phyloP scores from a whole-genome alignment of 2,113 vertebrate genomes.

The Calyptomena viridis region DNA sequence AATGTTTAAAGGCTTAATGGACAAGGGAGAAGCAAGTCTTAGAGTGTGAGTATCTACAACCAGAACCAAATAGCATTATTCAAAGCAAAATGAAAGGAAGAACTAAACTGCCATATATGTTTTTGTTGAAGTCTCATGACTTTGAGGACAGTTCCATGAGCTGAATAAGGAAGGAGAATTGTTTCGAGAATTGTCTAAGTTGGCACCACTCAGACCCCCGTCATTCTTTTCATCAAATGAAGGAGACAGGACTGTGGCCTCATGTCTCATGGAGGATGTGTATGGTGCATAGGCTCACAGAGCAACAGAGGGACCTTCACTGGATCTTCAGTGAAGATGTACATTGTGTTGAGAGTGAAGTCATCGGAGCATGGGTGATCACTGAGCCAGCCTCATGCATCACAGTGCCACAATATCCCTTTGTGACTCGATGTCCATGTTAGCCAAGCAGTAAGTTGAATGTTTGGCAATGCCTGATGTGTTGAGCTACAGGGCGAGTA shows the following conservation, averaged over 20 bases:
- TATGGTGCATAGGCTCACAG: accelerated
- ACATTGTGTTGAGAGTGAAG: background rate
- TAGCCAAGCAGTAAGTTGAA: background rate
- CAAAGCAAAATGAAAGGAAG: background rate
- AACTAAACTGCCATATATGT: background rate
- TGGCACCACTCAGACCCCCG: background rate
- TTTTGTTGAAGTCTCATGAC: background rate
- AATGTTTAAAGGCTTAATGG: background rate
- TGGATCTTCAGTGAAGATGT: background rate
- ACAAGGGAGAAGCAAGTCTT: background rate
- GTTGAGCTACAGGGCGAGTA: background rate
- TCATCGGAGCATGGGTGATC: accelerated
- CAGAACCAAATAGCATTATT: background rate
- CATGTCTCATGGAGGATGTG: background rate
- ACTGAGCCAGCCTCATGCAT: background rate
- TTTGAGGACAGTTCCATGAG: background rate
- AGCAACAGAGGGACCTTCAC: background rate
- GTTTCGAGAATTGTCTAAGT: background rate
- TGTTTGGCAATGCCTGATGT: background rate
- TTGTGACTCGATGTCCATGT: background rate
- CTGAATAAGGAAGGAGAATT: background rate
- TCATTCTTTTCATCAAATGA: background rate
- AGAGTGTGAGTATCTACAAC: background rate
- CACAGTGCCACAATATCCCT: background rate
- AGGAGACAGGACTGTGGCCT: background rate